Evolutionary conservation across 2,888 invertebrate genomes (phyloP).

Genomic region (Protonemura montana): DNA sequence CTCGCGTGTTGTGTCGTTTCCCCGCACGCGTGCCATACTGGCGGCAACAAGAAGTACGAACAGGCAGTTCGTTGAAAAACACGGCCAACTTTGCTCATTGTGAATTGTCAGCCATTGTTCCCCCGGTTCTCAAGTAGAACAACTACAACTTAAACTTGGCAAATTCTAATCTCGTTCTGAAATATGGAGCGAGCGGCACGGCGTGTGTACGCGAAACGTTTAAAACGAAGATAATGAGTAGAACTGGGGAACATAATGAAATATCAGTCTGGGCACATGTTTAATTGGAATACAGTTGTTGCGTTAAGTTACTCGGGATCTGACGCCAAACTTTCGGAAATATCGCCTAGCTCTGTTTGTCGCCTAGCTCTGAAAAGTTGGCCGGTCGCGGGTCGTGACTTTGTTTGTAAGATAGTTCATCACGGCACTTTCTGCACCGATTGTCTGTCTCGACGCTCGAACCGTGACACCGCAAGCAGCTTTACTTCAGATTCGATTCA

Average conservation of each 20-base stretch:
- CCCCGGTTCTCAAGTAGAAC: not conserved
- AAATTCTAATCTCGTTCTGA: slow-evolving; percentile 9
- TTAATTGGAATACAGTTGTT: slow-evolving; percentile 12
- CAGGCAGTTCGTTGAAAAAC: slow-evolving; percentile 29
- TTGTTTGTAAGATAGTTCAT: not conserved
- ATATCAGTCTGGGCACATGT: not conserved
- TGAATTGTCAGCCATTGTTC: slow-evolving; percentile 29
- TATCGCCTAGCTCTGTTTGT: too few relatives aligned
- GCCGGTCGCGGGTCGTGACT: not conserved
- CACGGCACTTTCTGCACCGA: too few relatives aligned
- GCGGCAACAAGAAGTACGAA: too few relatives aligned
- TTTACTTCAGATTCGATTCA: too few relatives aligned
- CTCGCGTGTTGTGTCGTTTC: too few relatives aligned
- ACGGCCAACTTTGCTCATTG: slow-evolving; percentile 26
- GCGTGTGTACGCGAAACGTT: not conserved
- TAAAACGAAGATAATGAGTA: slow-evolving; percentile 2
- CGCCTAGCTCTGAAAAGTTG: not conserved
- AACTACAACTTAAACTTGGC: not conserved
- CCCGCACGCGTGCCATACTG: too few relatives aligned
- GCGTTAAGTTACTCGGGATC: not conserved
- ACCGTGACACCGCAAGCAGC: not conserved
- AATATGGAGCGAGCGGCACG: not conserved
- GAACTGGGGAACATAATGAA: not conserved
- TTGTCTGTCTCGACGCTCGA: too few relatives aligned
- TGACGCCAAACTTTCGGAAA: not conserved